Conservation (phyloP, 2,888 invertebrate species). For the Bedellia somnulentella region DNA sequence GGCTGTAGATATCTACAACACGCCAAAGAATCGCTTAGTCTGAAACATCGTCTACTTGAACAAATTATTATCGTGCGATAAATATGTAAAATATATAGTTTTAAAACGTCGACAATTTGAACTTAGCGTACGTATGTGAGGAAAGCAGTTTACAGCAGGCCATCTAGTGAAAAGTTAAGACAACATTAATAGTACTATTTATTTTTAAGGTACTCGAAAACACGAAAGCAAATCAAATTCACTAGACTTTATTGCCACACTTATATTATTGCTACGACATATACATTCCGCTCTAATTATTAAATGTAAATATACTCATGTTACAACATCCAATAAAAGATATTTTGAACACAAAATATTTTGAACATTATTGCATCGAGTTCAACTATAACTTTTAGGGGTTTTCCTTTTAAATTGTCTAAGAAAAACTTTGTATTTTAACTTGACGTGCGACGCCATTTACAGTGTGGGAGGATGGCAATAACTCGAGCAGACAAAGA, state of each 20-base stretch:
- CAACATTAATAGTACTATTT: conserved; percentile 21
- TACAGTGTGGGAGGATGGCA: too few relatives aligned
- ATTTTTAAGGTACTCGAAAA: conserved; percentile 23
- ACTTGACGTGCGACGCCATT: too few relatives aligned
- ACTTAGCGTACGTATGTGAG: conserved; percentile 39
- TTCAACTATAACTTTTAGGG: conserved; percentile 32
- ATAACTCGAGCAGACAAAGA: too few relatives aligned
- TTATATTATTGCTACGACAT: conserved; percentile 58
- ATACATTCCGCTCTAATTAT: conserved; percentile 37
- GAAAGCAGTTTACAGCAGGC: conserved; percentile 52
- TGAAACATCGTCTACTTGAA: too few relatives aligned
- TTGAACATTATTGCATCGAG: neutral
- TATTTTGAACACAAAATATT: neutral
- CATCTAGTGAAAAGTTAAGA: conserved; percentile 11
- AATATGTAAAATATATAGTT: conserved; percentile 34
- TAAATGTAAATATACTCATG: conserved; percentile 45
- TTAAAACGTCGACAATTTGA: conserved; percentile 47
- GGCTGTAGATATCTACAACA: too few relatives aligned
- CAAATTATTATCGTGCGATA: conserved; percentile 26
- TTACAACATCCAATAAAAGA: conserved; percentile 40
- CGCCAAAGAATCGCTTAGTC: too few relatives aligned
- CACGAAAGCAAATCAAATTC: conserved; percentile 52
- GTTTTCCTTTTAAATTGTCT: conserved; percentile 20
- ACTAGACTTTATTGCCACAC: conserved; percentile 55
- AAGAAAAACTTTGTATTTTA: too few relatives aligned